Percentiles rank a stretch among this genome's conserved stretches.
phyloP scores from a whole-genome alignment of 1,140 invertebrate genomes.

The Drosophila gunungcola region DNA sequence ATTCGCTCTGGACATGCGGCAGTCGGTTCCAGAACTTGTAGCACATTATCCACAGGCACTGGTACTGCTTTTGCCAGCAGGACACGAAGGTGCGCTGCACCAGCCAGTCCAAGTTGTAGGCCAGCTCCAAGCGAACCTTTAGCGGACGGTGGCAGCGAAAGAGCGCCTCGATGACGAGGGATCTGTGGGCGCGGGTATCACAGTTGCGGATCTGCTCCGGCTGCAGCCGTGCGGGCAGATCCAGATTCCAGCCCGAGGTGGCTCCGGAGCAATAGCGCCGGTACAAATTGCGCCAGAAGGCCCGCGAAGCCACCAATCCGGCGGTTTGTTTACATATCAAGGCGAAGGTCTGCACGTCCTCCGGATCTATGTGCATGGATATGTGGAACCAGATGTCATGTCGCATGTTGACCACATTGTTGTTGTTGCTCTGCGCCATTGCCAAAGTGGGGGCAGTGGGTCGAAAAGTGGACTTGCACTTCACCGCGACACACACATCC shows the following conservation, averaged over 20 bases:
- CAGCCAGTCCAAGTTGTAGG: constrained; percentile 65
- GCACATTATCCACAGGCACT: constrained; percentile 66
- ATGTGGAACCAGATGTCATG: constrained; percentile 81
- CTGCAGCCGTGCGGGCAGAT: constrained; percentile 64
- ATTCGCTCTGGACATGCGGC: not conserved
- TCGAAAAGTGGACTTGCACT: constrained; percentile 25
- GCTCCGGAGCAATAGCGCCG: constrained; percentile 49
- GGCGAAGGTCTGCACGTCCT: constrained; percentile 73
- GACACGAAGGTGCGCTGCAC: constrained; percentile 57
- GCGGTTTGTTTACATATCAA: constrained; percentile 72
- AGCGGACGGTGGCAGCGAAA: constrained; percentile 63
- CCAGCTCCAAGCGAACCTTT: constrained; percentile 45
- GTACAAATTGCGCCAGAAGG: constrained; percentile 73
- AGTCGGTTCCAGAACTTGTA: constrained; percentile 64
- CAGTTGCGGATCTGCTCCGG: constrained; percentile 49
- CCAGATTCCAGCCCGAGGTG: constrained; percentile 51
- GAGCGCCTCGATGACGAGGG: constrained; percentile 58
- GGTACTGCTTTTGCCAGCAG: constrained; percentile 54
- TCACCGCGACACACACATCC: constrained; percentile 51
- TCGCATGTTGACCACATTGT: constrained; percentile 19
- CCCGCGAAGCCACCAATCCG: constrained; percentile 43
- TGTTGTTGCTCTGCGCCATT: constrained; percentile 18
- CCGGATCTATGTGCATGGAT: constrained; percentile 67
- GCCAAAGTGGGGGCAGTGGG: constrained; percentile 12
- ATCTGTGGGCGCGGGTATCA: constrained; percentile 51